phyloP scores from a whole-genome alignment of 2,888 invertebrate genomes.

The Folsomia candida region DNA sequence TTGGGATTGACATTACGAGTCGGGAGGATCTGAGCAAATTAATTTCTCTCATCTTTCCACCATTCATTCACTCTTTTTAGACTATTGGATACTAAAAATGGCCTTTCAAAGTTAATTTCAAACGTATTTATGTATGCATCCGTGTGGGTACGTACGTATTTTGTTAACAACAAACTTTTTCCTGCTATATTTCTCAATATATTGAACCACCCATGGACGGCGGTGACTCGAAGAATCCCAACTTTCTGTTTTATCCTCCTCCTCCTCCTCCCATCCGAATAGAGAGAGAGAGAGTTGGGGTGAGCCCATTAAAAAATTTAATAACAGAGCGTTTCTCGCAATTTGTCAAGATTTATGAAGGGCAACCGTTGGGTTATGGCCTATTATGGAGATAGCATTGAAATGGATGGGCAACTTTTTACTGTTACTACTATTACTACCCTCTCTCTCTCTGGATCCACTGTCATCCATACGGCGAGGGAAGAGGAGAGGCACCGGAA shows the following conservation, averaged over 20 bases:
- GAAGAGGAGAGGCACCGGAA: no score
- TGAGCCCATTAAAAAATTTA: conserved; percentile 50
- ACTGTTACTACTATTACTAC: not conserved
- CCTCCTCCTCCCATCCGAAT: not conserved
- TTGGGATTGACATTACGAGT: no score
- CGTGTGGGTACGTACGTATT: no score
- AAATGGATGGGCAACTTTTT: not conserved
- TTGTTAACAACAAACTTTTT: no score
- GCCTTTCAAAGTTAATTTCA: no score
- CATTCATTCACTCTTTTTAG: no score
- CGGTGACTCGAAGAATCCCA: not conserved
- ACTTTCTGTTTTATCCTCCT: not conserved
- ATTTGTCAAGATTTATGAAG: conserved; percentile 52
- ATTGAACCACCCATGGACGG: not conserved
- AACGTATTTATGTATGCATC: no score
- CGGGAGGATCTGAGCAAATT: no score
- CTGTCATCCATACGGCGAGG: not conserved
- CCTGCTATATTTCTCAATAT: no score
- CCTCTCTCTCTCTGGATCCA: no score
- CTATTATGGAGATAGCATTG: not conserved
- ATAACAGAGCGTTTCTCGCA: conserved; percentile 51
- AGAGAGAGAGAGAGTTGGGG: not conserved
- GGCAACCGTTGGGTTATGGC: conserved; percentile 46
- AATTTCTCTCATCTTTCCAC: no score
- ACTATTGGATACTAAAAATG: no score